Conservation (phyloP, 2,113 vertebrate genomes). For the Ibidorhyncha struthersii region DNA sequence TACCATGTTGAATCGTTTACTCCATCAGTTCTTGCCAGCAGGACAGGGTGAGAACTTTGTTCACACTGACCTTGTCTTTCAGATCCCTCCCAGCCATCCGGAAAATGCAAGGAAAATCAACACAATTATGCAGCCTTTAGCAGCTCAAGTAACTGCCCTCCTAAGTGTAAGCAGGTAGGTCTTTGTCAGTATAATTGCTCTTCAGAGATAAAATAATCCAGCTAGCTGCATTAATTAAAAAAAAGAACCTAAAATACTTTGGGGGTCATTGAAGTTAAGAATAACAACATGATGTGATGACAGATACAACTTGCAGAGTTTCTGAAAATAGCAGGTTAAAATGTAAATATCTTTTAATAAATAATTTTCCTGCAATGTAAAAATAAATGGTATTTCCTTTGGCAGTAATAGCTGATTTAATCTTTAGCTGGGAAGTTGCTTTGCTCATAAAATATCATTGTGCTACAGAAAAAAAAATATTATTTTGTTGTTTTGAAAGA, state of each 20-base stretch:
- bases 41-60: constrained; percentile 30
- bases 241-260: constrained; percentile 23
- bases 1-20: constrained; percentile 44
- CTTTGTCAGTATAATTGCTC: constrained; percentile 24
- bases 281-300: constrained; percentile 13
- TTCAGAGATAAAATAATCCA: constrained; percentile 44
- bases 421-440: constrained; percentile 72
- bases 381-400: constrained; percentile 86
- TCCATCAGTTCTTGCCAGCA: background rate
- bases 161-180: constrained; percentile 27
- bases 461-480: constrained; percentile 63
- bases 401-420: constrained; percentile 86
- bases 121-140: constrained; percentile 3
- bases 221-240: constrained; percentile 35
- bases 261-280: constrained; percentile 50
- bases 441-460: constrained; percentile 67
- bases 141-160: constrained; percentile 35
- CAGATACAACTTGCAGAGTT: constrained; percentile 48
- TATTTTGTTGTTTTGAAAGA: constrained; percentile 67
- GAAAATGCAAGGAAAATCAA: constrained; percentile 10
- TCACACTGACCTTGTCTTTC: background rate
- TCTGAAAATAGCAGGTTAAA: constrained; percentile 71
- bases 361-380: constrained; percentile 81
- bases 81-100: background rate
- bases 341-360: constrained; percentile 83